Percentiles rank a stretch among this genome's conserved stretches.
These are phyloP conservation scores for Melanogrammus aeglefinus DNA, from an alignment of 2,797 vertebrate species.

Conservation along the genomic window DNA sequence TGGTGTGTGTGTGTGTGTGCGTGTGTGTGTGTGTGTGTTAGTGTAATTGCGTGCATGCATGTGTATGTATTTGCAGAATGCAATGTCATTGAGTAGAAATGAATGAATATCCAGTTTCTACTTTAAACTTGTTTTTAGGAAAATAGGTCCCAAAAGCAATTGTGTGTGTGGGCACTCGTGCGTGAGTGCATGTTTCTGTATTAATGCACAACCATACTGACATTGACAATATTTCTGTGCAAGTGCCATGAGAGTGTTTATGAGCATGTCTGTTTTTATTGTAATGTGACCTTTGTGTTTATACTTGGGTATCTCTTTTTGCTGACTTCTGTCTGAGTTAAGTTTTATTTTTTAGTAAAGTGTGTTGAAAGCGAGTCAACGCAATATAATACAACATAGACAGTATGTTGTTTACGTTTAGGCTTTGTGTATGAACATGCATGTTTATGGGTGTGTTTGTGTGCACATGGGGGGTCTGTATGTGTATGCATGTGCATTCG, in stretches of 20 bases:
- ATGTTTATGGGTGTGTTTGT: not conserved
- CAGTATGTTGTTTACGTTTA: not conserved
- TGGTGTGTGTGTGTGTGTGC: conserved; percentile 9
- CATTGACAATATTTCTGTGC: not conserved
- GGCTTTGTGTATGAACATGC: not conserved
- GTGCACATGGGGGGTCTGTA: not conserved
- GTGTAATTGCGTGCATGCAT: not conserved
- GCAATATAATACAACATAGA: not conserved
- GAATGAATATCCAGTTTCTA: conserved; percentile 5
- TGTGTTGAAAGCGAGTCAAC: not conserved
- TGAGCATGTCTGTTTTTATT: not conserved
- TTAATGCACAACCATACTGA: not conserved
- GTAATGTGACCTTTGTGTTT: not conserved
- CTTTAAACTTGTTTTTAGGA: conserved; percentile 25
- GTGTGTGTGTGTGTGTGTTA: conserved; percentile 10
- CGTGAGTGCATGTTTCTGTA: not conserved
- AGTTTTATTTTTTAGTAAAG: not conserved
- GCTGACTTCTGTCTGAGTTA: not conserved
- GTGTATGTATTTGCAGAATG: not conserved
- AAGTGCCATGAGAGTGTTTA: not conserved
- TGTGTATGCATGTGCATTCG: not conserved
- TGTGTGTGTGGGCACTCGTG: not conserved
- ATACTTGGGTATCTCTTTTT: not conserved
- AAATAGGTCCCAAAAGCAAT: not conserved
- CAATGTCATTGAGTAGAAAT: not conserved